These are phyloP conservation scores for Philypnodon macrostomus DNA, from an alignment of 2,797 vertebrate genomes.

Conservation along the genomic window DNA sequence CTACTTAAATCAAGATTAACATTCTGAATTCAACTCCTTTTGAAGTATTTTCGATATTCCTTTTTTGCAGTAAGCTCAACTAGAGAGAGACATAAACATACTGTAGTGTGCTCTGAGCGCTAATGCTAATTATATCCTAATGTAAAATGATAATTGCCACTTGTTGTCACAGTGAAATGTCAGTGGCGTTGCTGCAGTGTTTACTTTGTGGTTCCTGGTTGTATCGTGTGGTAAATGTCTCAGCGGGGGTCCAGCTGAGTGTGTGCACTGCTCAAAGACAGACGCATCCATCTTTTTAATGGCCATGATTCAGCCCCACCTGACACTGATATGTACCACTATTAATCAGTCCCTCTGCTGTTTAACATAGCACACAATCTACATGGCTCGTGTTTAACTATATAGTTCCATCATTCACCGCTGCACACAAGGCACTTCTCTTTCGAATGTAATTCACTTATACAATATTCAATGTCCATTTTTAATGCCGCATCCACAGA, in stretches of 20 bases:
- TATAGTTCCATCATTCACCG: constrained; percentile 7
- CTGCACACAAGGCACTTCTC: constrained; percentile 7
- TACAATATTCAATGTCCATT: constrained; percentile 30
- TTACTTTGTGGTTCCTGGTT: constrained; percentile 13
- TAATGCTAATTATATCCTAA: constrained; percentile 33
- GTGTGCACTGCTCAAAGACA: constrained; percentile 35
- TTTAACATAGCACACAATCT: constrained; percentile 31
- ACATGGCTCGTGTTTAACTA: constrained; percentile 14
- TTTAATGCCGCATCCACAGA: constrained; percentile 22
- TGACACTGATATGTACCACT: constrained; percentile 36
- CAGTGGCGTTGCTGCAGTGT: constrained; percentile 13
- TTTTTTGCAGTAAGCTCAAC: too few relatives aligned
- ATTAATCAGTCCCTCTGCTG: constrained; percentile 40
- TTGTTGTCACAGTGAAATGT: constrained; percentile 13
- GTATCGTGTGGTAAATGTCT: not conserved
- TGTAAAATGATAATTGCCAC: constrained; percentile 43
- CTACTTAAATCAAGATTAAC: too few relatives aligned
- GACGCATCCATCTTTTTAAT: constrained; percentile 51
- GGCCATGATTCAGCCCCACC: constrained; percentile 38
- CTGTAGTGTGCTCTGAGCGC: constrained; percentile 33
- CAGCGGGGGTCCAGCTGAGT: constrained; percentile 30
- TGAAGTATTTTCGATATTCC: too few relatives aligned
- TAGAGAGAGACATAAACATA: constrained; percentile 8
- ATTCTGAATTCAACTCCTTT: too few relatives aligned
- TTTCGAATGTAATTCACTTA: constrained; percentile 17